phyloP scores from a whole-genome alignment of 92 coral and sea anemone species.

The Bergia puertoricense region DNA sequence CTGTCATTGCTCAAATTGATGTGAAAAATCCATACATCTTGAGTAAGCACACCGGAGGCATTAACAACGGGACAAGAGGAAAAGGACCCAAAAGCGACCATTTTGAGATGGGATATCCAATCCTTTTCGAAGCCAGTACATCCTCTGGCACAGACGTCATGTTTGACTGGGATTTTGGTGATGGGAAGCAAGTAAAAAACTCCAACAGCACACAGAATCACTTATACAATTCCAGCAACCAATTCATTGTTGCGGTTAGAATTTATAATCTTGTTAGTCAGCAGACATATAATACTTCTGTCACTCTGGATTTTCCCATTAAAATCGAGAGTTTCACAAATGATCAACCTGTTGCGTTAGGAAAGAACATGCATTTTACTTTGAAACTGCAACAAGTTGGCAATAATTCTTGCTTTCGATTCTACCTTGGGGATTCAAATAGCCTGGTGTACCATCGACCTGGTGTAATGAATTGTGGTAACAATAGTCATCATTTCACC shows the following conservation, averaged over 20 bases:
- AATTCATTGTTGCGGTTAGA: not conserved
- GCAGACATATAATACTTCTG: not conserved
- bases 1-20: not conserved
- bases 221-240: not conserved
- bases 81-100: not conserved
- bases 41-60: not conserved
- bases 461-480: not conserved
- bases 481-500: not conserved
- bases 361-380: not conserved
- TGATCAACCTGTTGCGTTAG: not conserved
- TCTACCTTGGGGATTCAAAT: not conserved
- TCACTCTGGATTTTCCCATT: not conserved
- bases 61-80: not conserved
- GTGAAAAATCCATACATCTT: not conserved
- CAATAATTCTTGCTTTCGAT: not conserved
- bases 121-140: not conserved
- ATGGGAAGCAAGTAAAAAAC: not conserved
- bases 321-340: not conserved
- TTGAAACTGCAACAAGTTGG: not conserved
- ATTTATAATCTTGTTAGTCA: not conserved
- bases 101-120: not conserved
- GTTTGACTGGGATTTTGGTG: conserved; percentile 13
- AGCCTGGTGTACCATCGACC: not conserved
- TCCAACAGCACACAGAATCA: not conserved
- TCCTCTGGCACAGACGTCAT: not conserved